Conservation (phyloP, 2,888 invertebrate species). For the Hemistola chrysoprasaria region DNA sequence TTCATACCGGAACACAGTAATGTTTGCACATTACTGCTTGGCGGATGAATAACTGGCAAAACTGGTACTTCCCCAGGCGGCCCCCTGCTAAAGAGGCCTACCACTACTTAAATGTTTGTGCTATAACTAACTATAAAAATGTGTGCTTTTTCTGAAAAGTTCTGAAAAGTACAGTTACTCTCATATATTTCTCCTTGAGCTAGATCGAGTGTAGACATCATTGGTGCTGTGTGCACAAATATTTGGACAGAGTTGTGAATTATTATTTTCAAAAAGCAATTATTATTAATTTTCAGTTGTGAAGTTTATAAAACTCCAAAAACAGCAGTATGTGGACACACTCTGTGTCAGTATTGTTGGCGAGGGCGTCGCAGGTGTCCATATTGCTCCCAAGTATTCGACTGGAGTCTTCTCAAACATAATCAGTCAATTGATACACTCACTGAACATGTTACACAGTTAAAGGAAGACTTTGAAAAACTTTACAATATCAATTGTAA, state of each 20-base stretch:
- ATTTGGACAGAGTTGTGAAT: slow-evolving; percentile 71
- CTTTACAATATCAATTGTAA: slow-evolving; percentile 60
- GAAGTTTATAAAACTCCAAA: slow-evolving; percentile 59
- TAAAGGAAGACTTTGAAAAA: slow-evolving; percentile 54
- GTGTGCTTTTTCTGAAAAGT: no score
- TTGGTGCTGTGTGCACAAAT: no score
- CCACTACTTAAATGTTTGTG: no score
- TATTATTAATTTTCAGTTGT: slow-evolving; percentile 51
- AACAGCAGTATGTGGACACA: slow-evolving; percentile 64
- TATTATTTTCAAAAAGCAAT: background rate
- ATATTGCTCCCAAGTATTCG: slow-evolving; percentile 45
- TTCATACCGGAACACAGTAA: no score
- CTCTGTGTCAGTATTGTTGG: slow-evolving; percentile 66
- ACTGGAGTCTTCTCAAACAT: slow-evolving; percentile 45
- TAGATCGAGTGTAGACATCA: no score
- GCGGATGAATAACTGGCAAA: no score
- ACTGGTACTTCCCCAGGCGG: no score
- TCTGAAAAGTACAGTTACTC: no score
- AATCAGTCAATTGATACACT: slow-evolving; percentile 51
- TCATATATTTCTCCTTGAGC: no score
- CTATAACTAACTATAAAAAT: no score
- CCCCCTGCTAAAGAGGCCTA: no score
- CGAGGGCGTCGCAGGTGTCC: slow-evolving; percentile 50
- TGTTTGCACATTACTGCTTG: no score
- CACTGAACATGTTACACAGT: slow-evolving; percentile 48